A percentile compares a stretch with the other conserved stretches of the same genome.
These are phyloP conservation scores for Diglossa brunneiventris DNA, from an alignment of 2,113 vertebrate genomes.

Conservation along the genomic window DNA sequence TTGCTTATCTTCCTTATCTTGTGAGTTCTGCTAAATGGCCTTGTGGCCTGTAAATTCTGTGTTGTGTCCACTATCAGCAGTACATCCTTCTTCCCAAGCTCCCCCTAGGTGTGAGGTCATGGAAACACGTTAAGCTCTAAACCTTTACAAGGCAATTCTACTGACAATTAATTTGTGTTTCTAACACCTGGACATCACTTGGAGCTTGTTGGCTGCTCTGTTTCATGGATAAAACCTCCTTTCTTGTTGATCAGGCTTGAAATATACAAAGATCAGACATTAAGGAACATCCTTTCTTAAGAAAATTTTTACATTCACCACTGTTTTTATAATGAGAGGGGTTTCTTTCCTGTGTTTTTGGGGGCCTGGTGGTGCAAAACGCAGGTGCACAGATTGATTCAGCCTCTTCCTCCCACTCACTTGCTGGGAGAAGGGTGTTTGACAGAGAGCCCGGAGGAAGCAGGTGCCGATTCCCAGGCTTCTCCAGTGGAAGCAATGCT, in stretches of 20 bases:
- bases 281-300: not conserved
- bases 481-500: not conserved
- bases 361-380: not conserved
- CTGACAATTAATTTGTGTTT: not conserved
- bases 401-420: not conserved
- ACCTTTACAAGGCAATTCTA: not conserved
- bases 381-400: not conserved
- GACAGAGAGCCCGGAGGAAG: not conserved
- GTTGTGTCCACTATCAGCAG: not conserved
- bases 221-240: not conserved
- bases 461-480: not conserved
- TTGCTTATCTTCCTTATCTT: not conserved
- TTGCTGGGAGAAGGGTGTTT: not conserved
- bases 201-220: not conserved
- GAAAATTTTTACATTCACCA: not conserved
- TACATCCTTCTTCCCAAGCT: not conserved
- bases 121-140: not conserved
- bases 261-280: not conserved
- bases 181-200: not conserved
- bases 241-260: not conserved
- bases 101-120: not conserved
- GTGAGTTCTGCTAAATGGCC: not conserved
- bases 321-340: not conserved
- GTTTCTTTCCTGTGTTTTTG: not conserved
- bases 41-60: not conserved